Evolutionary conservation across 2,113 vertebrate genomes (phyloP).

Genomic region (Garra rufa): DNA sequence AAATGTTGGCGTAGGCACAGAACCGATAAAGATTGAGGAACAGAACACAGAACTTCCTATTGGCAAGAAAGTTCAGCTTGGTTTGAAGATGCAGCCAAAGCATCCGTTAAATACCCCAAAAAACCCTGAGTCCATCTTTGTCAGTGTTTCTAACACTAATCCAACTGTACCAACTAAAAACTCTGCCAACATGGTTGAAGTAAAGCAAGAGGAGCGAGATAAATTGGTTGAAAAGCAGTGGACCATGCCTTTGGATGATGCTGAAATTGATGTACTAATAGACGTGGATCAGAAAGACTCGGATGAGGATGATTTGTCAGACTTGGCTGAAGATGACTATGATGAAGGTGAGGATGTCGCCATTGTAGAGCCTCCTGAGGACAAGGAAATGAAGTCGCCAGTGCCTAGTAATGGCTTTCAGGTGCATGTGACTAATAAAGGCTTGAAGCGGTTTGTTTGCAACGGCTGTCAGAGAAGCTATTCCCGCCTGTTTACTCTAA

Average conservation of each 20-base stretch:
- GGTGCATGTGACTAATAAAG: slow-evolving; percentile 67
- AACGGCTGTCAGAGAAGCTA: slow-evolving; percentile 76
- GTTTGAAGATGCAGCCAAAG: slow-evolving; percentile 35
- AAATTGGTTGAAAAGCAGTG: slow-evolving; percentile 62
- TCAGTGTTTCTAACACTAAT: slow-evolving; percentile 49
- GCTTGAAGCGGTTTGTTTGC: slow-evolving; percentile 72
- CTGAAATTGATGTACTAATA: slow-evolving; percentile 65
- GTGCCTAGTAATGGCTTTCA: slow-evolving; percentile 50
- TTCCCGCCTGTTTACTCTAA: slow-evolving; percentile 71
- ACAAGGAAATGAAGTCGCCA: not conserved
- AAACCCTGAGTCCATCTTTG: slow-evolving; percentile 60
- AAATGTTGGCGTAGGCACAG: slow-evolving; percentile 69
- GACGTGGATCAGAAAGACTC: slow-evolving; percentile 49
- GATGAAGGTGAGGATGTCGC: slow-evolving; percentile 42
- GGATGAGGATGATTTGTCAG: slow-evolving; percentile 14
- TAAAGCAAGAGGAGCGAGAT: not conserved
- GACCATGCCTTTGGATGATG: slow-evolving; percentile 75
- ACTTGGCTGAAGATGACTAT: not conserved
- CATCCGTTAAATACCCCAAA: slow-evolving; percentile 60
- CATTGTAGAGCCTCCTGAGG: slow-evolving; percentile 36
- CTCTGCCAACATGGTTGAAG: not conserved
- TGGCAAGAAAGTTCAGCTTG: slow-evolving; percentile 17
- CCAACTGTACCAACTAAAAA: slow-evolving; percentile 29
- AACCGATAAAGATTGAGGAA: slow-evolving; percentile 67
- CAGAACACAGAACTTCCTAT: slow-evolving; percentile 37